Percentiles rank a stretch among this genome's conserved stretches.
These are phyloP conservation scores for Labroides dimidiatus DNA, from an alignment of 2,797 vertebrate genomes.

Conservation along the genomic window DNA sequence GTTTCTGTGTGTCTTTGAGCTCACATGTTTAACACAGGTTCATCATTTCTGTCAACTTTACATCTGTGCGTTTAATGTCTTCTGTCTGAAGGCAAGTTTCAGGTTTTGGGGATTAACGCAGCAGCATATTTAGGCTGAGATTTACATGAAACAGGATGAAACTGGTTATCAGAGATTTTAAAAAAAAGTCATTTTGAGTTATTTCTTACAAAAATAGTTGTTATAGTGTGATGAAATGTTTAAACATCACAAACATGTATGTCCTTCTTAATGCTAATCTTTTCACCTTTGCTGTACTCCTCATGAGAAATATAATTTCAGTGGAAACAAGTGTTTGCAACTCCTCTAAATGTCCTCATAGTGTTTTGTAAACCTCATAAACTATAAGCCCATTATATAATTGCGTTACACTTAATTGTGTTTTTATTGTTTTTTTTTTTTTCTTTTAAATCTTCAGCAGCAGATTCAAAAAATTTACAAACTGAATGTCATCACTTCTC, in stretches of 20 bases:
- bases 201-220: not conserved
- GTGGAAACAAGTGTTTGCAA: not conserved
- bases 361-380: too few species aligned
- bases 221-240: not conserved
- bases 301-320: not conserved
- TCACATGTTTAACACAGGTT: not conserved
- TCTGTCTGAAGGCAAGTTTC: conserved; percentile 1
- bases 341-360: not conserved
- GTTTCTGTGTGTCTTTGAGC: not conserved
- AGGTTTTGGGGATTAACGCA: conserved; percentile 18
- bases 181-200: not conserved
- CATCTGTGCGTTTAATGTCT: not conserved
- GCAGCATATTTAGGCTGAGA: conserved; percentile 1
- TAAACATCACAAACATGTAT: not conserved
- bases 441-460: too few species aligned
- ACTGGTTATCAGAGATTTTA: conserved; percentile 7
- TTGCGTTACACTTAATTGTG: not conserved
- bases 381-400: not conserved
- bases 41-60: not conserved
- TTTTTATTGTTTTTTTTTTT: too few species aligned
- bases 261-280: not conserved
- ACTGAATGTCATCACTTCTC: too few species aligned
- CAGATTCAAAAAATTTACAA: too few species aligned
- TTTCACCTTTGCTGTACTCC: not conserved
- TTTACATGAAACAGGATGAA: conserved; percentile 29